Conservation (phyloP, 2,113 vertebrate genomes). For the Campylomormyrus tamandua region DNA sequence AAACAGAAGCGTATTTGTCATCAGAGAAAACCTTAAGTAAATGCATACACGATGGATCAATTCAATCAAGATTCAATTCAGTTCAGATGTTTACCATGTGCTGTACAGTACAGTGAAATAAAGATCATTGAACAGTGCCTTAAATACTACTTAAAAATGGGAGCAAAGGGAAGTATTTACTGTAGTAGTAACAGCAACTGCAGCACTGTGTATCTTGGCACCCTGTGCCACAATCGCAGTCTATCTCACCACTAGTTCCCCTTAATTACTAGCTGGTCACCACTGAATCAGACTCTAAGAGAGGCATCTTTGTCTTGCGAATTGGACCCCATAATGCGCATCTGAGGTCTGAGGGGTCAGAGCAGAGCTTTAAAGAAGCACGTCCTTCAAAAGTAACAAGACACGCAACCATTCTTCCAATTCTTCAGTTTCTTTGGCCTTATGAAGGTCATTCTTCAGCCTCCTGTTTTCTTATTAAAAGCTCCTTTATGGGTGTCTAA, state of each 20-base stretch:
- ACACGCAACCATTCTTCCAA: not conserved
- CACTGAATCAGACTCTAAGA: constrained; percentile 11
- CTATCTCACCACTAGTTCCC: not conserved
- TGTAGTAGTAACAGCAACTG: not conserved
- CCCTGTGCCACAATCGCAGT: not conserved
- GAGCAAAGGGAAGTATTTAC: not conserved
- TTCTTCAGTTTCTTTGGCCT: not conserved
- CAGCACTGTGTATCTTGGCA: not conserved
- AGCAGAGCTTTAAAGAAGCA: constrained; percentile 19
- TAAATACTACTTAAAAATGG: not conserved
- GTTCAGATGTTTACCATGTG: not conserved
- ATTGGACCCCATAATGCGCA: constrained; percentile 20
- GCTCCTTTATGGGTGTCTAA: not conserved
- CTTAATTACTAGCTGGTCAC: not conserved
- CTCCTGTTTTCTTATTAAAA: constrained; percentile 8
- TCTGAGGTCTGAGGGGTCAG: constrained; percentile 20
- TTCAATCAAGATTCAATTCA: not conserved
- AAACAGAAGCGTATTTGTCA: not conserved
- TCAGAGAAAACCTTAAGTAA: not conserved
- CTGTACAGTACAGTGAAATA: not conserved
- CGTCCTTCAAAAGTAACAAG: constrained; percentile 4
- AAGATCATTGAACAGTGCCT: not conserved
- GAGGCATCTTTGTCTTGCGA: not conserved
- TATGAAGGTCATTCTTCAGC: constrained; percentile 7
- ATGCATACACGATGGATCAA: not conserved